Percentiles rank a stretch among this genome's conserved stretches.
Evolutionary conservation across 1,140 invertebrate species (phyloP).

Genomic region (Venustaconcha ellipsiformis): DNA sequence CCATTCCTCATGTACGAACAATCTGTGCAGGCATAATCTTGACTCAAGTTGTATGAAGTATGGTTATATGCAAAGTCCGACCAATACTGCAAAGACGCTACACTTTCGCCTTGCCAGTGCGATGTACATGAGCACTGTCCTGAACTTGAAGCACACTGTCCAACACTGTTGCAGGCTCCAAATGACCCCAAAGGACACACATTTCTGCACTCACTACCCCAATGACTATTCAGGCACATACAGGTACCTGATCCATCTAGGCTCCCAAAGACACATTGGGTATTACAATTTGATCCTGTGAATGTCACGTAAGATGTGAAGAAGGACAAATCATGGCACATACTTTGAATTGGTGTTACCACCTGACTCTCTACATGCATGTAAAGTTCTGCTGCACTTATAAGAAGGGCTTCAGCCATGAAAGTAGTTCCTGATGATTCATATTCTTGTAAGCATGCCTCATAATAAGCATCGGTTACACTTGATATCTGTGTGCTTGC

Average conservation of each 20-base stretch:
- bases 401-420: slow-evolving; percentile 15
- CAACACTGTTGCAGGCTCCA: slow-evolving; percentile 35
- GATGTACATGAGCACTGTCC: slow-evolving; percentile 40
- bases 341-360: slow-evolving; percentile 9
- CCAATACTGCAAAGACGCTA: slow-evolving; percentile 13
- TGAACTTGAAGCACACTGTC: slow-evolving; percentile 18
- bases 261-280: slow-evolving; percentile 33
- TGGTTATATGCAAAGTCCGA: not conserved
- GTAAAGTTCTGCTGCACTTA: slow-evolving; percentile 27
- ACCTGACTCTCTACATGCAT: slow-evolving; percentile 4
- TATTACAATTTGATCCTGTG: slow-evolving; percentile 2
- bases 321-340: slow-evolving; percentile 16
- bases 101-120: slow-evolving; percentile 11
- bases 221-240: slow-evolving; percentile 35
- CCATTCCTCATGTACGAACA: slow-evolving; percentile 43
- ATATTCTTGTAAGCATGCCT: slow-evolving; percentile 28
- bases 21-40: slow-evolving; percentile 32
- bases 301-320: slow-evolving; percentile 19
- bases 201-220: slow-evolving; percentile 29
- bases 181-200: slow-evolving; percentile 31
- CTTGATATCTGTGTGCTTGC: not conserved
- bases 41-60: not conserved
- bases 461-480: slow-evolving; percentile 6
- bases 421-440: slow-evolving; percentile 15
- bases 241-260: slow-evolving; percentile 25